Evolutionary conservation across 1,140 invertebrate genomes (phyloP).

Genomic region (Phymastichus coffea): DNA sequence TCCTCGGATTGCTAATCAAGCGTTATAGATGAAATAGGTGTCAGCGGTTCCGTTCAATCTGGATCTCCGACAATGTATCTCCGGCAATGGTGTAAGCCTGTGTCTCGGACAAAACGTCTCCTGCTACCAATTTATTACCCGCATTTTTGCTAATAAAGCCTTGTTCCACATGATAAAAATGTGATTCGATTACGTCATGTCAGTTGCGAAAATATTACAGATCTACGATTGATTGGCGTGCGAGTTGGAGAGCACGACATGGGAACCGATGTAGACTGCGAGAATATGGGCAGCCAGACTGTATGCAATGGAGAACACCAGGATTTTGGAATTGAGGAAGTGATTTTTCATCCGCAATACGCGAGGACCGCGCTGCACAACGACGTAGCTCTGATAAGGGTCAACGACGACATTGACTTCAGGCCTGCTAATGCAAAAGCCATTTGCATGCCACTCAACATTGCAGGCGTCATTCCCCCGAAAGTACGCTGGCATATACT

Average conservation of each 20-base stretch:
- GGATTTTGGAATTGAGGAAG: conserved; percentile 60
- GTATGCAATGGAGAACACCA: conserved; percentile 62
- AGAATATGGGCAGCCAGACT: conserved; percentile 45
- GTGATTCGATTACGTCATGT: too few relatives aligned
- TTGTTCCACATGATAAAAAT: too few relatives aligned
- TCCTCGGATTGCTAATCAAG: too few relatives aligned
- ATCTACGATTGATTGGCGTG: conserved; percentile 45
- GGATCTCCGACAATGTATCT: too few relatives aligned
- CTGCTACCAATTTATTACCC: too few relatives aligned
- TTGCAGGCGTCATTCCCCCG: conserved; percentile 29
- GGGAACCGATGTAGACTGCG: conserved; percentile 61
- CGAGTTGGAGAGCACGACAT: conserved; percentile 67
- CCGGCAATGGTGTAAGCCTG: too few relatives aligned
- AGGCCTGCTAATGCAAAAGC: conserved; percentile 55
- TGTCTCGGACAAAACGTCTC: too few relatives aligned
- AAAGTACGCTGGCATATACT: too few relatives aligned
- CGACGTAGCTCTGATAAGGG: conserved; percentile 66
- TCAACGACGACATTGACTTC: conserved; percentile 57
- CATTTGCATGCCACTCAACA: conserved; percentile 60
- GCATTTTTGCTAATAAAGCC: too few relatives aligned
- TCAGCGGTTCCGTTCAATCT: too few relatives aligned
- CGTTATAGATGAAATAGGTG: too few relatives aligned
- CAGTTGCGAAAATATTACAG: too few relatives aligned
- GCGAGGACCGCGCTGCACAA: conserved; percentile 51
- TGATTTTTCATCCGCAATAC: conserved; percentile 61